Evolutionary conservation across 1,140 invertebrate species (phyloP).

Genomic region (Colletes gigas): DNA sequence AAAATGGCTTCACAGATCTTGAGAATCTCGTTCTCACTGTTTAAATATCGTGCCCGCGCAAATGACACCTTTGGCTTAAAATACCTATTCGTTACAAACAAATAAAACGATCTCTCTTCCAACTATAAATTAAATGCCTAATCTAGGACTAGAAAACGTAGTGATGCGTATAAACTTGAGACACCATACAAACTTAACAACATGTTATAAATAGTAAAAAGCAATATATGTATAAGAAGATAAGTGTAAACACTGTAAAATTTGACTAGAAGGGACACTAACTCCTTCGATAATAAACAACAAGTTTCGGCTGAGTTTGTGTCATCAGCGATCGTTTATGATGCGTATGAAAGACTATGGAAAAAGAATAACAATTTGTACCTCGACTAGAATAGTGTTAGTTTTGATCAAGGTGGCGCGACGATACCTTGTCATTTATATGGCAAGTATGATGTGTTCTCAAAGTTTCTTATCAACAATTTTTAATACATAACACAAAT

Average conservation of each 20-base stretch:
- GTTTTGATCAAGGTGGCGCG: background rate
- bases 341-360: conserved; percentile 36
- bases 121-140: conserved; percentile 30
- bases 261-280: conserved; percentile 55
- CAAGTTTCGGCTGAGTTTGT: conserved; percentile 16
- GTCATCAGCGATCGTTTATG: conserved; percentile 23
- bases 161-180: conserved; percentile 37
- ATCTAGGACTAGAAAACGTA: conserved; percentile 34
- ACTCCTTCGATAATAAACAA: conserved; percentile 51
- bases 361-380: conserved; percentile 51
- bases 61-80: conserved; percentile 7
- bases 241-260: conserved; percentile 46
- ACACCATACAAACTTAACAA: conserved; percentile 61
- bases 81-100: conserved; percentile 16
- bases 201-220: conserved; percentile 52
- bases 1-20: conserved; percentile 21
- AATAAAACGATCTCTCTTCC: conserved; percentile 10
- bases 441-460: background rate
- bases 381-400: conserved; percentile 48
- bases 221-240: conserved; percentile 32
- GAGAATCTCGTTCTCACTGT: too few species aligned
- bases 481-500: conserved; percentile 20
- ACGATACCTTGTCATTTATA: background rate
- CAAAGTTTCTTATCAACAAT: conserved; percentile 7
- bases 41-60: background rate